Evolutionary conservation across 2,888 invertebrate species (phyloP).

Genomic region (Amiota minor): DNA sequence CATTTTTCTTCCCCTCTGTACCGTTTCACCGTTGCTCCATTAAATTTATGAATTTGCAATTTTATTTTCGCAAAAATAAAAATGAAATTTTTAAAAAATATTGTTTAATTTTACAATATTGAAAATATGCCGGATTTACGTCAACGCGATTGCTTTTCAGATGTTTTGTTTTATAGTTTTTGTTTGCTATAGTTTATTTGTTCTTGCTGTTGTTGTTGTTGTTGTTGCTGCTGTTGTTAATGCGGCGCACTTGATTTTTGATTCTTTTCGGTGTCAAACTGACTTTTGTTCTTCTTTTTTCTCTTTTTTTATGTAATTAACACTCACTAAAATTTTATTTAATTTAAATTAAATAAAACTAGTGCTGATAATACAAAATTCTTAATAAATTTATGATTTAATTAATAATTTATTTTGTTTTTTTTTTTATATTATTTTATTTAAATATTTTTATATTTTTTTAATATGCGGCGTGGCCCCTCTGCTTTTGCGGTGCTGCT

Average conservation of each 20-base stretch:
- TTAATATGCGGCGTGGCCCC: slow-evolving; percentile 38
- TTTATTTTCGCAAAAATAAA: slow-evolving; percentile 54
- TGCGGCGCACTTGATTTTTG: slow-evolving; percentile 10
- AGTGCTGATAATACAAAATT: slow-evolving; percentile 43
- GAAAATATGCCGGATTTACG: slow-evolving; percentile 38
- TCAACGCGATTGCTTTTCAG: slow-evolving; percentile 26
- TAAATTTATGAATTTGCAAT: slow-evolving; percentile 45
- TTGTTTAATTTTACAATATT: slow-evolving; percentile 42
- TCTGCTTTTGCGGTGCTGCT: slow-evolving; percentile 44
- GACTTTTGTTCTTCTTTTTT: slow-evolving; percentile 31
- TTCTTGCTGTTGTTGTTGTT: slow-evolving; percentile 36
- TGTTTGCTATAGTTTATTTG: neutral
- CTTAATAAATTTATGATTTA: slow-evolving; percentile 17
- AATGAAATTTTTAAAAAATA: slow-evolving; percentile 43
- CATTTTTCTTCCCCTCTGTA: slow-evolving; percentile 36
- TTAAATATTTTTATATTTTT: slow-evolving; percentile 27
- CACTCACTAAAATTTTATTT: slow-evolving; percentile 59
- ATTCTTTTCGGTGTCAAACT: slow-evolving; percentile 19
- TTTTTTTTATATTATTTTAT: slow-evolving; percentile 27
- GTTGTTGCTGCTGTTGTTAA: slow-evolving; percentile 36
- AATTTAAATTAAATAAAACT: slow-evolving; percentile 59
- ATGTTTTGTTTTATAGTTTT: neutral
- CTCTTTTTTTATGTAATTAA: slow-evolving; percentile 54
- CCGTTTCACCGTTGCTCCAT: slow-evolving; percentile 8
- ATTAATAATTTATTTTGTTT: slow-evolving; percentile 27